Evolutionary conservation across 2,888 invertebrate genomes (phyloP).

Genomic region (Platycnemis pennipes): DNA sequence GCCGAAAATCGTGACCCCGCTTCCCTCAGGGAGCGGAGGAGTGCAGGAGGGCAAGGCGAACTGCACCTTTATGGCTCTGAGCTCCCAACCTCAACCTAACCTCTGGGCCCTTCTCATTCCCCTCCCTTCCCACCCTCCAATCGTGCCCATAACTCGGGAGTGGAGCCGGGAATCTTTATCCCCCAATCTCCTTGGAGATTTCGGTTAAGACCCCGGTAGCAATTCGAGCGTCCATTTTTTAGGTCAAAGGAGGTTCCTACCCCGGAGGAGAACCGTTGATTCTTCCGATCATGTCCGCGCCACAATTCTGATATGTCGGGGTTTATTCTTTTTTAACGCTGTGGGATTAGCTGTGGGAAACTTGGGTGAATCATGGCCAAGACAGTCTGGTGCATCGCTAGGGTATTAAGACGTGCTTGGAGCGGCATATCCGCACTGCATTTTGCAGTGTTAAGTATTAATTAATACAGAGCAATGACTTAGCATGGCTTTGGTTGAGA

Average conservation of each 20-base stretch:
- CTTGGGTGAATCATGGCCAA: neutral
- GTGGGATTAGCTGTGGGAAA: neutral
- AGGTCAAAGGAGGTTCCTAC: neutral
- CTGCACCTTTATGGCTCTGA: neutral
- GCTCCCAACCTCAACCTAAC: neutral
- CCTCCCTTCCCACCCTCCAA: neutral
- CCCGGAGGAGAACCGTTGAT: neutral
- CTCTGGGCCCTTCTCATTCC: neutral
- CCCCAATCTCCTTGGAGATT: conserved; percentile 31
- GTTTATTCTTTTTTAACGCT: neutral
- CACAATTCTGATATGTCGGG: neutral
- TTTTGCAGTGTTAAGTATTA: neutral
- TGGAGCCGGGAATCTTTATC: conserved; percentile 8
- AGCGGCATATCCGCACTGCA: neutral
- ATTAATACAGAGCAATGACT: too few relatives aligned
- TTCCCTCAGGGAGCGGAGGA: neutral
- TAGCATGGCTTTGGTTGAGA: too few relatives aligned
- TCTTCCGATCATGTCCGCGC: neutral
- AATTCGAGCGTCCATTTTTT: neutral
- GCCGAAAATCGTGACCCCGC: conserved; percentile 24
- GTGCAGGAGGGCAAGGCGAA: neutral
- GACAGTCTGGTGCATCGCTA: neutral
- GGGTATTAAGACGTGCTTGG: neutral
- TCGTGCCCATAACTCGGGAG: conserved; percentile 31
- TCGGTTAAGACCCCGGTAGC: conserved; percentile 23